Percentiles rank a stretch among this genome's conserved stretches.
These are phyloP conservation scores for Karalla daura DNA, from an alignment of 2,797 vertebrate species.

Conservation along the genomic window DNA sequence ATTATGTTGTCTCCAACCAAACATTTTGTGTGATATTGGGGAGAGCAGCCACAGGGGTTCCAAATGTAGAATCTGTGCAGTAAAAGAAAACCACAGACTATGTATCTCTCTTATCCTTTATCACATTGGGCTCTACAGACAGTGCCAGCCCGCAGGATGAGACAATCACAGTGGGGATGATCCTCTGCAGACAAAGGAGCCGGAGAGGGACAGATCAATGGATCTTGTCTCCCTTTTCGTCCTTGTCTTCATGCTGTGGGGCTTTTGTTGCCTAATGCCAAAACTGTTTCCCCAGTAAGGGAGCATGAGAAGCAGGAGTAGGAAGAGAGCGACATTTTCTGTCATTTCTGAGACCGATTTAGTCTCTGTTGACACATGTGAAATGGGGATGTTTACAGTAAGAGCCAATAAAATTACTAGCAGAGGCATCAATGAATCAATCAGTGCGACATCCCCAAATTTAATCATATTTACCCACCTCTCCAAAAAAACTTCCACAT, in stretches of 20 bases:
- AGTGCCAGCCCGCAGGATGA: neutral
- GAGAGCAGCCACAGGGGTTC: neutral
- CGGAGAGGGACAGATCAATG: conserved; percentile 10
- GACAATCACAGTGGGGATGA: neutral
- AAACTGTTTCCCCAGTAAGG: neutral
- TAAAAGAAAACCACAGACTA: neutral
- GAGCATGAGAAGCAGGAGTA: no score
- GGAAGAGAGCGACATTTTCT: neutral
- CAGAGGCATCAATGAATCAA: neutral
- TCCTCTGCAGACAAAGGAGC: conserved; percentile 11
- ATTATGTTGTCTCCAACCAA: neutral
- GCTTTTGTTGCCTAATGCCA: neutral
- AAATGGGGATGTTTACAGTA: neutral
- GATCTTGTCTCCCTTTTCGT: conserved; percentile 10
- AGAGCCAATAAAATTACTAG: neutral
- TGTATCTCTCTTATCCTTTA: neutral
- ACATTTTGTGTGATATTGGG: neutral
- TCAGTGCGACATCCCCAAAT: neutral
- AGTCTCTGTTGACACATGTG: neutral
- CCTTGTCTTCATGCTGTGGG: conserved; percentile 15
- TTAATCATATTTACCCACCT: neutral
- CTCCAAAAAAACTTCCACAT: neutral
- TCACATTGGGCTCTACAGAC: neutral
- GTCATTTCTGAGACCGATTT: neutral
- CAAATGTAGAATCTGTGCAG: no score